Conservation (phyloP, 2,888 invertebrate species). For the Trachelus stipa region DNA sequence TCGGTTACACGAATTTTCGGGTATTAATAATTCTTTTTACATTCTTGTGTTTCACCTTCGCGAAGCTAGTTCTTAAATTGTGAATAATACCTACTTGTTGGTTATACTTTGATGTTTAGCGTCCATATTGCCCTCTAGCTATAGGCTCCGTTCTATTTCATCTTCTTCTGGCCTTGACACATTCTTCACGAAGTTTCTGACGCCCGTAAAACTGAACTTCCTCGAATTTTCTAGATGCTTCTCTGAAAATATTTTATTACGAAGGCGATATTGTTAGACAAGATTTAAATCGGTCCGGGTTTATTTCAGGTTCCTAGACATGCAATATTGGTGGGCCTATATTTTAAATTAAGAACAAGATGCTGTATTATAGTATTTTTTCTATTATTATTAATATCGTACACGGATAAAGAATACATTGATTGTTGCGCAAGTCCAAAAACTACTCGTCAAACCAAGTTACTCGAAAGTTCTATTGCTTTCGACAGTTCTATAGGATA, state of each 20-base stretch:
- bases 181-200: not conserved
- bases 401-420: not conserved
- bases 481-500: not conserved
- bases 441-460: not conserved
- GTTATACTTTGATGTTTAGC: not conserved
- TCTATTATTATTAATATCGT: not conserved
- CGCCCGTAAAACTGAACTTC: not conserved
- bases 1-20: not conserved
- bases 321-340: not conserved
- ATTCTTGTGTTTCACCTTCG: not conserved
- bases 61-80: not conserved
- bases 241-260: not conserved
- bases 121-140: not conserved
- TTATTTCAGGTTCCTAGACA: not conserved
- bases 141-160: not conserved
- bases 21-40: not conserved
- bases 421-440: not conserved
- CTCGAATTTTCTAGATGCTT: not conserved
- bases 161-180: not conserved
- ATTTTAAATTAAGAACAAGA: not conserved
- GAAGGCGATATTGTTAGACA: not conserved
- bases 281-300: not conserved
- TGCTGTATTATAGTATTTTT: not conserved
- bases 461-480: not conserved
- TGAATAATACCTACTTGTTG: not conserved